Evolutionary conservation across 2,888 invertebrate species (phyloP).

Genomic region (Didymodactylos carnosus): DNA sequence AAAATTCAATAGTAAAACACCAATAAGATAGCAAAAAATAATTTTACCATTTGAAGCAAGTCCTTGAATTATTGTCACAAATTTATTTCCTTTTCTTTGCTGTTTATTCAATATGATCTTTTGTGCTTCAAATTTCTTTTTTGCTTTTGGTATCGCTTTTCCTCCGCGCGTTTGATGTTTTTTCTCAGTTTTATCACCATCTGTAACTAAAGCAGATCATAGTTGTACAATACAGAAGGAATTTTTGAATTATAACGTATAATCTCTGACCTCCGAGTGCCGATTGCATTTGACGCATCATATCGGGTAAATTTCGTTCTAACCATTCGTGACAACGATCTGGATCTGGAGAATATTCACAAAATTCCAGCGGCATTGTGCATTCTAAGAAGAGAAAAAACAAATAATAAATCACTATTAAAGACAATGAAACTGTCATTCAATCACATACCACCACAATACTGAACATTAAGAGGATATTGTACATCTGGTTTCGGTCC

Average conservation of each 20-base stretch:
- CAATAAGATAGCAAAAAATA: no score
- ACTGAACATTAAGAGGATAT: slow-evolving; percentile 18
- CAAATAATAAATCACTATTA: no score
- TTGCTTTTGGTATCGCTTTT: slow-evolving; percentile 78
- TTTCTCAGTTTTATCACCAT: slow-evolving; percentile 2
- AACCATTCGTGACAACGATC: not conserved
- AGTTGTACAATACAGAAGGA: no score
- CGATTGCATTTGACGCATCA: slow-evolving; percentile 5
- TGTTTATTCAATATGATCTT: slow-evolving; percentile 7
- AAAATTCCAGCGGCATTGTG: slow-evolving; percentile 4
- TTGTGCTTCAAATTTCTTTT: slow-evolving; percentile 45
- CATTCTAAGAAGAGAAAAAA: no score
- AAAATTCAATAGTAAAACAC: no score
- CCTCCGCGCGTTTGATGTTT: slow-evolving; percentile 77
- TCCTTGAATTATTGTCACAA: slow-evolving; percentile 12
- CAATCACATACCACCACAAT: slow-evolving; percentile 21
- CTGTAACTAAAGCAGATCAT: not conserved
- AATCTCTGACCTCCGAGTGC: no score
- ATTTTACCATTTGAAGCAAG: slow-evolving; percentile 5
- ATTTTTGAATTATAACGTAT: no score
- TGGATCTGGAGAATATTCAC: slow-evolving; percentile 7
- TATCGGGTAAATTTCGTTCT: not conserved
- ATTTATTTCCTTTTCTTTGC: slow-evolving; percentile 15
- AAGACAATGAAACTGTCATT: no score
- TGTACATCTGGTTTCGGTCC: slow-evolving; percentile 17